Evolutionary conservation across 2,797 vertebrate species (phyloP).

Genomic region (Aplochiton taeniatus): DNA sequence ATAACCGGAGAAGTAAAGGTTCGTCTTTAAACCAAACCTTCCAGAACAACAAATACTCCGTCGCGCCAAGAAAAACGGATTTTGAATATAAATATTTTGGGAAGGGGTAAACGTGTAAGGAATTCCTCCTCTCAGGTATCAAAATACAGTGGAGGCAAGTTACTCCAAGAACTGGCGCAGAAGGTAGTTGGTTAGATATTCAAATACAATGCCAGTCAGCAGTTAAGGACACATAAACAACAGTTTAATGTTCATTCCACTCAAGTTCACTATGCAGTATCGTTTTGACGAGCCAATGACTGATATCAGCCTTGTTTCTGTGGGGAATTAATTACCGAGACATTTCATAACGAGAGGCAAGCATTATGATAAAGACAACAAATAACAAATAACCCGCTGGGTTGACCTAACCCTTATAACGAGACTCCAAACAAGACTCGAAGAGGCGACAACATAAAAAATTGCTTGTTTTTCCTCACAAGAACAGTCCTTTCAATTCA

Average conservation of each 20-base stretch:
- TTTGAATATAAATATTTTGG: too few relatives aligned
- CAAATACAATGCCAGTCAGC: not conserved
- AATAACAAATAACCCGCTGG: not conserved
- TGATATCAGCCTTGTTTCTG: conserved; percentile 4
- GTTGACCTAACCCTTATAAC: not conserved
- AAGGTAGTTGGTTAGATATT: not conserved
- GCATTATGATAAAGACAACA: not conserved
- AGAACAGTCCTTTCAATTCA: too few relatives aligned
- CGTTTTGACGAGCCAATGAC: conserved; percentile 1
- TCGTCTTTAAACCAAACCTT: too few relatives aligned
- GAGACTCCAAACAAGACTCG: too few relatives aligned
- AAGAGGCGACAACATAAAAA: too few relatives aligned
- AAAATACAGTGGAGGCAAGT: not conserved
- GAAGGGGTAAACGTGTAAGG: too few relatives aligned
- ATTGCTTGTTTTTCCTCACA: too few relatives aligned
- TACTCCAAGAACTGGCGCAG: not conserved
- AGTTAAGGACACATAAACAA: not conserved
- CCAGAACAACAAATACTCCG: too few relatives aligned
- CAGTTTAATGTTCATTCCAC: not conserved
- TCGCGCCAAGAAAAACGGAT: too few relatives aligned
- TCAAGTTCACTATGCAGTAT: not conserved
- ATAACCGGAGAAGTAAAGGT: too few relatives aligned
- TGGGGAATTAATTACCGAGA: conserved; percentile 4
- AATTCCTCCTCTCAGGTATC: too few relatives aligned
- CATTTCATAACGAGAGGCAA: conserved; percentile 5